A percentile compares a stretch with the other conserved stretches of the same genome.
phyloP scores from a whole-genome alignment of 2,888 invertebrate genomes.

The Maniola hyperantus region DNA sequence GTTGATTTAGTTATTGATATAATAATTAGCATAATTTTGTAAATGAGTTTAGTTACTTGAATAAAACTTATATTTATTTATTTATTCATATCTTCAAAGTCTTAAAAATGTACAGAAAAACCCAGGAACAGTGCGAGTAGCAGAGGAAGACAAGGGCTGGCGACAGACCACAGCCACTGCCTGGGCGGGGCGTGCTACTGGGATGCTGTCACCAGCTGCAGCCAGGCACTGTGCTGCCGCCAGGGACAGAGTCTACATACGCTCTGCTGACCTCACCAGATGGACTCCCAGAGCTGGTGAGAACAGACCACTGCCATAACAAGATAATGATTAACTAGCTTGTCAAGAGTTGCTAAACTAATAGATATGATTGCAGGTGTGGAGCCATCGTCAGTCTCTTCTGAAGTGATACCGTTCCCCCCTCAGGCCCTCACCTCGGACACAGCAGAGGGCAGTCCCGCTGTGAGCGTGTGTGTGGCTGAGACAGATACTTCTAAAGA shows the following conservation, averaged over 20 bases:
- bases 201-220: slow-evolving; percentile 81
- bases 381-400: slow-evolving; percentile 87
- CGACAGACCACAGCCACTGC: slow-evolving; percentile 93
- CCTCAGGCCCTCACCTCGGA: slow-evolving; percentile 66
- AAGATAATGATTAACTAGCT: neutral
- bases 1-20: no score
- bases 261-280: slow-evolving; percentile 89
- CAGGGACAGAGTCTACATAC: slow-evolving; percentile 88
- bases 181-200: slow-evolving; percentile 88
- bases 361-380: slow-evolving; percentile 76
- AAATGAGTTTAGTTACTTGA: no score
- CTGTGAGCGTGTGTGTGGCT: slow-evolving; percentile 83
- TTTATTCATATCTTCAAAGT: neutral
- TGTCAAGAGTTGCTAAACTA: neutral
- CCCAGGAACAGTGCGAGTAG: slow-evolving; percentile 92
- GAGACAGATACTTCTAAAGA: slow-evolving; percentile 87
- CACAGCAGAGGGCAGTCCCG: slow-evolving; percentile 60
- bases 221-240: slow-evolving; percentile 90
- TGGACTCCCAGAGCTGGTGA: slow-evolving; percentile 91
- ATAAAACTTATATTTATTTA: neutral
- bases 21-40: no score
- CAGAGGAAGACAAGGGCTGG: slow-evolving; percentile 94
- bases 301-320: no score
- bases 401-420: slow-evolving; percentile 88
- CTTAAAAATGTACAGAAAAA: slow-evolving; percentile 80